Conservation (phyloP, 2,113 vertebrate genomes). For the Turdus rufiventris region DNA sequence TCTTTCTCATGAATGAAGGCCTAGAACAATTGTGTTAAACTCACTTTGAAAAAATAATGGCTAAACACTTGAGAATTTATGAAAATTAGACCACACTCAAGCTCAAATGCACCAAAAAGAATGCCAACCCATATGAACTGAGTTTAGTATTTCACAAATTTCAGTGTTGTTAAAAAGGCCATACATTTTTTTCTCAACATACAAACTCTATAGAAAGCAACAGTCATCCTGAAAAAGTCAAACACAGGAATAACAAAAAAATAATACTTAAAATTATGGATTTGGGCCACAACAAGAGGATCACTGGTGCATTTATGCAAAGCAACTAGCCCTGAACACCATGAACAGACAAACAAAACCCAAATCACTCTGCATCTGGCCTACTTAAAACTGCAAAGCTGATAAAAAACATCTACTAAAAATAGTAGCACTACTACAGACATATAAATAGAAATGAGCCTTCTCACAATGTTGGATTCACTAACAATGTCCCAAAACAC, state of each 20-base stretch:
- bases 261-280: neutral
- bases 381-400: neutral
- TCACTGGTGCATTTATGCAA: neutral
- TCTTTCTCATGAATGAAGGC: neutral
- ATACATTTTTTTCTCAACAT: neutral
- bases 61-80: neutral
- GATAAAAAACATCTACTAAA: neutral
- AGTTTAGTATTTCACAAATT: neutral
- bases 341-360: neutral
- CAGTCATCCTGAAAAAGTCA: neutral
- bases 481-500: neutral
- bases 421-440: neutral
- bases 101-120: neutral
- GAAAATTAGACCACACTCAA: neutral
- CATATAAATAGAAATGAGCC: neutral
- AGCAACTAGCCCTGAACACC: neutral
- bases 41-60: neutral
- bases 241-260: neutral
- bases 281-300: neutral
- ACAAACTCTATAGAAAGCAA: neutral
- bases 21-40: neutral
- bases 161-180: neutral
- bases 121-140: neutral
- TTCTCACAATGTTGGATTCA: rapidly evolving
- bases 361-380: neutral